Evolutionary conservation across 2,888 invertebrate genomes (phyloP).

Genomic region (Phortica magna): DNA sequence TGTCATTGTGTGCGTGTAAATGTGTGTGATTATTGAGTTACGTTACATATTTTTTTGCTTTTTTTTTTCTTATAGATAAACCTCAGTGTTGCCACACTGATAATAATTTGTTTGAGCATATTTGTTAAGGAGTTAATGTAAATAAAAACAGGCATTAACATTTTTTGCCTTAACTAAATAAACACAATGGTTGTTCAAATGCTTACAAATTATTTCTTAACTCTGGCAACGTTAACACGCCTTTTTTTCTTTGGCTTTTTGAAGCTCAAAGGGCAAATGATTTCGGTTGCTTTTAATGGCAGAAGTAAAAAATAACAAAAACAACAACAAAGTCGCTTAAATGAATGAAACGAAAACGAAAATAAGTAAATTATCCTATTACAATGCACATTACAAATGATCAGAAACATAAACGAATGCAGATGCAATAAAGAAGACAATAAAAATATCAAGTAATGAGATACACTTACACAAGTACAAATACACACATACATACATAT

Average conservation of each 20-base stretch:
- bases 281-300: not conserved
- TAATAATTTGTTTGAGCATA: too few relatives aligned
- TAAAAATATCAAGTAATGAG: slow-evolving; percentile 22
- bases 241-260: not conserved
- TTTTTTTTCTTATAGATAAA: too few relatives aligned
- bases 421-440: not conserved
- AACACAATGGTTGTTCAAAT: not conserved
- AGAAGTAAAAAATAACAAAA: not conserved
- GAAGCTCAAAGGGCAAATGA: not conserved
- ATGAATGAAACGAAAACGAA: not conserved
- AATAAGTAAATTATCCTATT: not conserved
- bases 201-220: not conserved
- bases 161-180: too few relatives aligned
- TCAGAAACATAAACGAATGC: not conserved
- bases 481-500: not conserved
- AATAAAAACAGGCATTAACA: too few relatives aligned
- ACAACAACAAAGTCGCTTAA: not conserved
- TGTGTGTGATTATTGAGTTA: too few relatives aligned
- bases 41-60: too few relatives aligned
- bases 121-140: too few relatives aligned
- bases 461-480: slow-evolving; percentile 42
- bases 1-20: too few relatives aligned
- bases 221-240: not conserved
- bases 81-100: too few relatives aligned
- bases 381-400: not conserved